These are phyloP conservation scores for Pterocles orientalis DNA, from an alignment of 2,113 vertebrate species.

Conservation along the genomic window DNA sequence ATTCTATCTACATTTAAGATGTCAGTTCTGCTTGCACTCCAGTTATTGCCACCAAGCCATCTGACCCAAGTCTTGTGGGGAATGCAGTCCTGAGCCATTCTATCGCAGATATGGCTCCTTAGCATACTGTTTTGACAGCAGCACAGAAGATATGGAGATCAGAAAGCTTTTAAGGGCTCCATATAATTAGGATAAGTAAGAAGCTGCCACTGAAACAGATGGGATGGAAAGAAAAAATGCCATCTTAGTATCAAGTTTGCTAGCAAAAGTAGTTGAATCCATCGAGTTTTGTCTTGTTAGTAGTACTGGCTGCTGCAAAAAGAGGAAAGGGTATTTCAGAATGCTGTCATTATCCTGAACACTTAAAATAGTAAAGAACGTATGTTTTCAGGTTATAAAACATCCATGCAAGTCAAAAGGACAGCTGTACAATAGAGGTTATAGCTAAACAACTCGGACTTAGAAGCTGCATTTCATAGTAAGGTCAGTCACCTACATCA, in stretches of 20 bases:
- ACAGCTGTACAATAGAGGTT: not conserved
- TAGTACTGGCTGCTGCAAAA: not conserved
- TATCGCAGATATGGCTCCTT: not conserved
- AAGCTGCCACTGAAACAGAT: not conserved
- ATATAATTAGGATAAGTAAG: not conserved
- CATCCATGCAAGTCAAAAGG: not conserved
- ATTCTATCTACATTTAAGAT: constrained; percentile 5
- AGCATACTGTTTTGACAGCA: constrained; percentile 19
- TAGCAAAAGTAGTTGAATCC: not conserved
- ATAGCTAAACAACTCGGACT: not conserved
- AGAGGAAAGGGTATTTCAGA: not conserved
- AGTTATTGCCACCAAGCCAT: not conserved
- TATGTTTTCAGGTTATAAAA: not conserved
- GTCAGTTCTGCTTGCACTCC: not conserved
- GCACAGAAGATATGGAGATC: not conserved
- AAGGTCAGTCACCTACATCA: not conserved
- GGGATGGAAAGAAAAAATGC: not conserved
- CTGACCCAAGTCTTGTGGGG: not conserved
- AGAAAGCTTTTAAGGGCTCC: not conserved
- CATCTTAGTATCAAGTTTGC: not conserved
- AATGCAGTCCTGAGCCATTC: not conserved
- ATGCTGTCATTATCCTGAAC: not conserved
- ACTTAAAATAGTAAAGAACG: not conserved
- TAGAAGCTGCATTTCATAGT: not conserved
- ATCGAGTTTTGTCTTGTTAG: not conserved